Percentiles rank a stretch among this genome's conserved stretches.
These are phyloP conservation scores for Phalacrocorax carbo DNA, from an alignment of 2,113 vertebrate species.

Conservation along the genomic window DNA sequence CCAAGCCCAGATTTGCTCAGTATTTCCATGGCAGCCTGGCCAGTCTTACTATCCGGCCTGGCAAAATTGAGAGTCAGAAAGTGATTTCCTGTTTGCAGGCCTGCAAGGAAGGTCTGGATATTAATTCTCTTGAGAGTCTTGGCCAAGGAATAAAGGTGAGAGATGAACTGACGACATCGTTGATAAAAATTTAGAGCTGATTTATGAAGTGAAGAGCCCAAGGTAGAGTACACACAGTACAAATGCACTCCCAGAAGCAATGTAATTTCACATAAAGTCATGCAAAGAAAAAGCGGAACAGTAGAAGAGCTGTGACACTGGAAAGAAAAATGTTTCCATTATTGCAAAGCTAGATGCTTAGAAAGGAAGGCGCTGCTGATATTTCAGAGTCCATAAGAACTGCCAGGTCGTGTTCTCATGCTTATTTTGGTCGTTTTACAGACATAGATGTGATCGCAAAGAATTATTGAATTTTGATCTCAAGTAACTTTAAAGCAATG, in stretches of 20 bases:
- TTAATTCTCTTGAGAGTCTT: conserved; percentile 92
- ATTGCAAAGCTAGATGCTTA: neutral
- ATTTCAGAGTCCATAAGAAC: conserved; percentile 2
- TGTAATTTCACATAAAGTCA: conserved; percentile 18
- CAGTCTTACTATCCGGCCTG: conserved; percentile 91
- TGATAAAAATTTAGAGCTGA: conserved; percentile 46
- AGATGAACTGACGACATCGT: conserved; percentile 8
- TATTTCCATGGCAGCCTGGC: conserved; percentile 95
- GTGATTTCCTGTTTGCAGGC: conserved; percentile 97
- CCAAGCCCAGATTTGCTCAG: conserved; percentile 92
- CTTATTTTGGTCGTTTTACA: neutral
- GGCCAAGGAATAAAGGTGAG: conserved; percentile 94
- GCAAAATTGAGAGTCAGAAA: conserved; percentile 96
- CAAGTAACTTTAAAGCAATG: neutral
- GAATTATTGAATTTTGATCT: neutral
- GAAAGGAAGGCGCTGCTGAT: neutral
- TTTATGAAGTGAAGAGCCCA: conserved; percentile 28
- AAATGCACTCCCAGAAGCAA: neutral
- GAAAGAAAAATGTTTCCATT: neutral
- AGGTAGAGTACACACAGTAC: neutral
- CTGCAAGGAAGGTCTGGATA: conserved; percentile 97
- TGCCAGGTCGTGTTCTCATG: neutral
- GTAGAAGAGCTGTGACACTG: neutral
- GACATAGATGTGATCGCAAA: neutral
- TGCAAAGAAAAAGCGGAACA: neutral